These are phyloP conservation scores for Monochamus saltuarius DNA, from an alignment of 1,140 invertebrate species.

Conservation along the genomic window DNA sequence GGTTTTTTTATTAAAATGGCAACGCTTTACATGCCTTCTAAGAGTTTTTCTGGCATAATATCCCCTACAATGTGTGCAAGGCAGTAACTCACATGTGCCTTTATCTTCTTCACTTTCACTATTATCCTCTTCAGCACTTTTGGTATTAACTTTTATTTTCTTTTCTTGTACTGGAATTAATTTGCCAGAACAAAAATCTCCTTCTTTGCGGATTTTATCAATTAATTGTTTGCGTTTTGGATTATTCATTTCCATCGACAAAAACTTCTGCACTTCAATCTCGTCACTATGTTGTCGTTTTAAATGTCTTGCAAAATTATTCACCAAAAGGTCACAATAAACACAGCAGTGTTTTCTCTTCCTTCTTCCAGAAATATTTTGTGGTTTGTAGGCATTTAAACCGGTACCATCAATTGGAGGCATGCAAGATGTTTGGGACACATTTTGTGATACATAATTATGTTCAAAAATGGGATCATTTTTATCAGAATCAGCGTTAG, in stretches of 20 bases:
- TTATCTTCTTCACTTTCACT: conserved; percentile 1
- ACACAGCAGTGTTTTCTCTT: conserved; percentile 13
- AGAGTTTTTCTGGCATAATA: conserved; percentile 15
- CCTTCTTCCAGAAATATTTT: no score
- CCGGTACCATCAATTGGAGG: no score
- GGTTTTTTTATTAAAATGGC: conserved; percentile 9
- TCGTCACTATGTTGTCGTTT: conserved; percentile 18
- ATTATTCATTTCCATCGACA: background rate
- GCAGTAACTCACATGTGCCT: background rate
- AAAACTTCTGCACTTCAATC: conserved; percentile 2
- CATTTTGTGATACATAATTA: no score
- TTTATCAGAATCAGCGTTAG: no score
- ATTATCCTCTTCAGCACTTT: background rate
- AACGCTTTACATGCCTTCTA: conserved; percentile 7
- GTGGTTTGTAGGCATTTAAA: no score
- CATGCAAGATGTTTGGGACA: no score
- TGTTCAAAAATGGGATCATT: no score
- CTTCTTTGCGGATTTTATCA: no score
- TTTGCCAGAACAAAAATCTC: no score
- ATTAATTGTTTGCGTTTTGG: conserved; percentile 8
- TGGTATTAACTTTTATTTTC: conserved; percentile 10
- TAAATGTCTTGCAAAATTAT: conserved; percentile 24
- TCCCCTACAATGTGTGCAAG: conserved; percentile 8
- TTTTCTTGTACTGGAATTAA: no score
- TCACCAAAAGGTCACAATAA: conserved; percentile 8